Evolutionary conservation across 2,797 vertebrate genomes (phyloP).

Genomic region (Leontocebus nigricollis): DNA sequence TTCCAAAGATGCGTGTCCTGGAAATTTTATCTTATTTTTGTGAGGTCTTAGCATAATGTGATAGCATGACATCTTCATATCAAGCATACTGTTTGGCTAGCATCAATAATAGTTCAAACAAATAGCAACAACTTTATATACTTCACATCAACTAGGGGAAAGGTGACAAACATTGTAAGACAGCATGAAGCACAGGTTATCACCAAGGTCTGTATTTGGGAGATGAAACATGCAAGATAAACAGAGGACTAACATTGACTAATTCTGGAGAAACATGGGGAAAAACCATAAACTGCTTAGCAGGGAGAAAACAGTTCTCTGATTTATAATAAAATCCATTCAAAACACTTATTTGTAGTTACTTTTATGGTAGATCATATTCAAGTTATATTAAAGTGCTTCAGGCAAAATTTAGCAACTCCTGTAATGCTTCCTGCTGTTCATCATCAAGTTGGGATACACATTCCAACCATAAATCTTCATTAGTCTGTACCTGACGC

Average conservation of each 20-base stretch:
- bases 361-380: slow-evolving; percentile 83
- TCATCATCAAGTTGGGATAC: slow-evolving; percentile 93
- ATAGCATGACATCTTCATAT: slow-evolving; percentile 38
- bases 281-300: slow-evolving; percentile 43
- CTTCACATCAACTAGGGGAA: slow-evolving; percentile 48
- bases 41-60: slow-evolving; percentile 52
- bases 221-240: slow-evolving; percentile 84
- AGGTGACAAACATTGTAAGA: slow-evolving; percentile 57
- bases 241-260: slow-evolving; percentile 82
- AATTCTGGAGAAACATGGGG: slow-evolving; percentile 41
- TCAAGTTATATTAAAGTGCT: slow-evolving; percentile 84
- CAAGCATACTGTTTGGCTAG: slow-evolving; percentile 35
- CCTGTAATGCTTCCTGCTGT: slow-evolving; percentile 98
- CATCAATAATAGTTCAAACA: slow-evolving; percentile 52
- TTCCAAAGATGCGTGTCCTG: slow-evolving; percentile 54
- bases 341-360: slow-evolving; percentile 87
- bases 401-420: slow-evolving; percentile 96
- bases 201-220: slow-evolving; percentile 38
- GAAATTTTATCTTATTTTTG: slow-evolving; percentile 15
- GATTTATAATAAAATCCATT: slow-evolving; percentile 42
- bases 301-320: slow-evolving; percentile 37
- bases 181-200: slow-evolving; percentile 59
- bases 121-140: slow-evolving; percentile 40
- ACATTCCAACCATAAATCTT: slow-evolving; percentile 96
- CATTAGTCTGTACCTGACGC: slow-evolving; percentile 96